A percentile compares a stretch with the other conserved stretches of the same genome.
Evolutionary conservation across 1,140 invertebrate genomes (phyloP).

Genomic region (Stegodyphus mimosarum): DNA sequence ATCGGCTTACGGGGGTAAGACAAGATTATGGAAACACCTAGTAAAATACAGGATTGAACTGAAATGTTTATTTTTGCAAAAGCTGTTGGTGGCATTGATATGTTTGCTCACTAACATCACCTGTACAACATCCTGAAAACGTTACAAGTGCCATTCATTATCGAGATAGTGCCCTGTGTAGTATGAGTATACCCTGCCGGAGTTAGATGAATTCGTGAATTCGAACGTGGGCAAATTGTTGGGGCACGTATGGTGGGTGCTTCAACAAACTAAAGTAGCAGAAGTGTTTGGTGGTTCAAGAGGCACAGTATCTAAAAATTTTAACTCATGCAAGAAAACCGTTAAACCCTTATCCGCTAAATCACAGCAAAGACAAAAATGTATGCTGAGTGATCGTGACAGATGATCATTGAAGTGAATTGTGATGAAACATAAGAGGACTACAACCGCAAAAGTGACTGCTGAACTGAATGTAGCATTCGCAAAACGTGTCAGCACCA

Average conservation of each 20-base stretch:
- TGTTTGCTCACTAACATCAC: too few relatives aligned
- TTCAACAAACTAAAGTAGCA: not conserved
- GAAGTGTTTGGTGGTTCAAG: not conserved
- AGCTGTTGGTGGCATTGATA: too few relatives aligned
- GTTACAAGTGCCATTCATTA: too few relatives aligned
- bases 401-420: not conserved
- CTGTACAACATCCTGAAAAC: too few relatives aligned
- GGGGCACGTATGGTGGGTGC: not conserved
- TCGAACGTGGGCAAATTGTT: not conserved
- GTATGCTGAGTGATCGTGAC: not conserved
- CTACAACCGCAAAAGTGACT: not conserved
- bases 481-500: not conserved
- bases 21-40: too few relatives aligned
- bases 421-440: not conserved
- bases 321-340: not conserved
- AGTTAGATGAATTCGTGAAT: not conserved
- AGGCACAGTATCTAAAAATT: not conserved
- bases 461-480: not conserved
- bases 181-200: too few relatives aligned
- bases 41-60: too few relatives aligned
- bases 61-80: too few relatives aligned
- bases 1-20: too few relatives aligned
- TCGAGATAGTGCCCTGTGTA: too few relatives aligned
- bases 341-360: not conserved
- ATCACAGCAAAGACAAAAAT: not conserved